phyloP scores from a whole-genome alignment of 2,888 invertebrate genomes.

The Hemistola chrysoprasaria region DNA sequence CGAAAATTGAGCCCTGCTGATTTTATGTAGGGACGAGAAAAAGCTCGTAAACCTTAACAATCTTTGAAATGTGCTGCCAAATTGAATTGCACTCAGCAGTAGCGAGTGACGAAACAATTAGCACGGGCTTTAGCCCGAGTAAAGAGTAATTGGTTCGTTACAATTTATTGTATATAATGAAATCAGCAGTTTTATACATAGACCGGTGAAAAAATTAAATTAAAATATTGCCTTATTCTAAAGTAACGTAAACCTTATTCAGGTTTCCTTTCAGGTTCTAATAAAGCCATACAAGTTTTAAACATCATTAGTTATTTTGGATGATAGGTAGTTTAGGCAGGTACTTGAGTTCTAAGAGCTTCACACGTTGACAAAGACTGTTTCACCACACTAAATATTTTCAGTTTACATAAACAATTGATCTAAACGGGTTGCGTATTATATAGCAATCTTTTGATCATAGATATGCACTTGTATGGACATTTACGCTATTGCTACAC shows the following conservation, averaged over 20 bases:
- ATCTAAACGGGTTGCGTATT: constrained; percentile 34
- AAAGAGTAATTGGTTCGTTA: constrained; percentile 29
- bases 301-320: no score
- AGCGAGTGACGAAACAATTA: constrained; percentile 36
- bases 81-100: constrained; percentile 22
- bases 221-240: no score
- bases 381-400: constrained; percentile 15
- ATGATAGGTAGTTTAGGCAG: no score
- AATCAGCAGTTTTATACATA: no score
- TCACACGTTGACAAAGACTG: no score
- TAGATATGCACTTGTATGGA: constrained; percentile 61
- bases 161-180: no score
- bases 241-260: neutral
- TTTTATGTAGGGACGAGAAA: constrained; percentile 56
- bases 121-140: constrained; percentile 42
- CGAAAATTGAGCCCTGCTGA: constrained; percentile 46
- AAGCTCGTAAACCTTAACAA: constrained; percentile 47
- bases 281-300: no score
- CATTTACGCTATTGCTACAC: constrained; percentile 59
- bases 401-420: constrained; percentile 38
- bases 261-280: no score
- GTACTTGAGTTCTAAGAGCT: no score
- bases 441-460: constrained; percentile 56
- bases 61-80: constrained; percentile 49
- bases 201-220: no score